These are phyloP conservation scores for Osmerus mordax DNA, from an alignment of 2,113 vertebrate genomes.

Conservation along the genomic window DNA sequence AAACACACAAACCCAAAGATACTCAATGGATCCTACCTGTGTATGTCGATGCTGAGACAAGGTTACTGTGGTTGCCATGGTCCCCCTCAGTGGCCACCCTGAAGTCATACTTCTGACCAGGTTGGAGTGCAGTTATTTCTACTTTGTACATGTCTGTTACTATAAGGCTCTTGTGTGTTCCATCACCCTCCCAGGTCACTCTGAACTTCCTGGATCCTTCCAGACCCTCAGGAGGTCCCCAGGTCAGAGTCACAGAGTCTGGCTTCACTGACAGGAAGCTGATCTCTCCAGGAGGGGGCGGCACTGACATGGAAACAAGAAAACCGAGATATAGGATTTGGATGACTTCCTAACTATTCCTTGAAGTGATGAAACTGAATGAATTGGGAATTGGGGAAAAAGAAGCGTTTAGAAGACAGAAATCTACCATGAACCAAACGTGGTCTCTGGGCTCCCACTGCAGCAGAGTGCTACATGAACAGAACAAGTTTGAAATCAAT, in stretches of 20 bases:
- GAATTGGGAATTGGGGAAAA: too few relatives aligned
- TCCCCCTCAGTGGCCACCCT: constrained; percentile 29
- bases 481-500: too few relatives aligned
- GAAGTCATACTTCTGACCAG: constrained; percentile 31
- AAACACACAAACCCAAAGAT: neutral
- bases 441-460: too few relatives aligned
- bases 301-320: constrained; percentile 4
- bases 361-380: too few relatives aligned
- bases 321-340: too few relatives aligned
- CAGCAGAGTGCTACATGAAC: too few relatives aligned
- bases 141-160: constrained; percentile 17
- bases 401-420: too few relatives aligned
- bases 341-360: too few relatives aligned
- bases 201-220: constrained; percentile 16
- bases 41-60: too few relatives aligned
- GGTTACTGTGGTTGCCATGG: constrained; percentile 7
- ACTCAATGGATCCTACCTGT: constrained; percentile 42
- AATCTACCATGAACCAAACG: too few relatives aligned
- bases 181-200: neutral
- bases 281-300: constrained; percentile 50
- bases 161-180: neutral
- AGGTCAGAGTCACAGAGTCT: constrained; percentile 20
- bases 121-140: constrained; percentile 32
- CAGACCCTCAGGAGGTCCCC: neutral
- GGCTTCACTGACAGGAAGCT: constrained; percentile 15